phyloP scores from a whole-genome alignment of 2,888 invertebrate genomes.

The Petrophora chlorosata region DNA sequence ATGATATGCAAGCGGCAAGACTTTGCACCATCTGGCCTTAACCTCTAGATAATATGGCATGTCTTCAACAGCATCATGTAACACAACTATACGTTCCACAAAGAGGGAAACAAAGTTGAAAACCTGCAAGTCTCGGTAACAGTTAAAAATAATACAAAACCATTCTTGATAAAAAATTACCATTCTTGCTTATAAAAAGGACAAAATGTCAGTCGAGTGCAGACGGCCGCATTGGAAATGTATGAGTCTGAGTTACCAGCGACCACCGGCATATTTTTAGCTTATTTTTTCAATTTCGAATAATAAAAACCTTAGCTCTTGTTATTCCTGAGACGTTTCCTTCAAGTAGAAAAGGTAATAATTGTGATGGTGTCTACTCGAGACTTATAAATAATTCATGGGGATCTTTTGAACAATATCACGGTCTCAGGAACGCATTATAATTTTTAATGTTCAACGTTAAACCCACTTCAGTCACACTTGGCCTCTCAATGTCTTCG shows the following conservation, averaged over 20 bases:
- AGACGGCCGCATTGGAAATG: conserved; percentile 23
- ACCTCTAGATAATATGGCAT: no score
- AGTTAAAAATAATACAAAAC: conserved; percentile 22
- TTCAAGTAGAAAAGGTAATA: conserved; percentile 67
- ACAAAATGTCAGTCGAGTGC: conserved; percentile 18
- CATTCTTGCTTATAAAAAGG: conserved; percentile 23
- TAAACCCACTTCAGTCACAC: no score
- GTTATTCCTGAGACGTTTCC: conserved; percentile 69
- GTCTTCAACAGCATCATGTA: no score
- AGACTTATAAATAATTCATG: conserved; percentile 77
- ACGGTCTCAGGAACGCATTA: not conserved
- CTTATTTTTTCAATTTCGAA: conserved; percentile 47
- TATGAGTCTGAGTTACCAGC: conserved; percentile 12
- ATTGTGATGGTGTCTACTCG: conserved; percentile 68
- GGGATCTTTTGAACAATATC: not conserved
- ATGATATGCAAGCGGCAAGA: no score
- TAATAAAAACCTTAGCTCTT: conserved; percentile 42
- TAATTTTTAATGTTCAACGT: no score
- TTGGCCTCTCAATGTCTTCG: no score
- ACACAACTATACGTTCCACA: no score
- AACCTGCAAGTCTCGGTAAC: conserved; percentile 4
- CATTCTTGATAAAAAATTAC: conserved; percentile 23
- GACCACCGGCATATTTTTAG: conserved; percentile 23
- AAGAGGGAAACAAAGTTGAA: not conserved
- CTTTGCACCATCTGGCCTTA: no score